Evolutionary conservation across 2,888 invertebrate species (phyloP), one percentile per base, ranked within the genome.

Genomic region (Hirtodrosophila histrioides): DNA sequence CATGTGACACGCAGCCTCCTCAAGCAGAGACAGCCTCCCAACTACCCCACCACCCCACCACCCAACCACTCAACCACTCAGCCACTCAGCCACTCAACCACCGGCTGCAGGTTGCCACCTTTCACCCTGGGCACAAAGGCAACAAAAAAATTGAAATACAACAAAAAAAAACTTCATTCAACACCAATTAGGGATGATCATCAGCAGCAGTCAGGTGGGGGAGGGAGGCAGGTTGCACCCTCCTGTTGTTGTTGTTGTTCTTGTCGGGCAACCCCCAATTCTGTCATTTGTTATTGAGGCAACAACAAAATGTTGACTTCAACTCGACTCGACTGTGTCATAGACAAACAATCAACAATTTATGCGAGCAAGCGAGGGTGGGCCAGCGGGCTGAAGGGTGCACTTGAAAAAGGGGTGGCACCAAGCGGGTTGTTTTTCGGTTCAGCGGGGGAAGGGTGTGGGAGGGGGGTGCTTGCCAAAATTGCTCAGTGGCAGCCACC

Each of bases 181-280:
- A 91, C 91, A 91, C 89, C 91, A 91, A 91, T 91, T 91, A 91
- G 91, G 90, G 89, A 89, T 91, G 91, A 91, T 90, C 87, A 90
- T 86, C 89, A 63, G 39, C 53, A 61, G 45, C 39, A 56, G 45
- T 23, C 46, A 33, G 72, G 63, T 56, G 56, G 45, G 51, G 37
- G 60, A 27, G 27, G 27, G 27, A 27, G 27, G 27, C 3, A 27
- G 54, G 46, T 55, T 41, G 41, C 17, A 35, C 33, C 46, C 36
- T 46, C 27, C 27, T 27, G 55, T 51, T 41, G 60, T 54, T 58
- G 71, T 77, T 72, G 63, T 69, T 72, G 74, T 82, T 77, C 77
- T 76, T 75, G 69, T 65, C 75, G 60, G 65, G 64, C 85, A 69
- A 82, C 82, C 83, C 87, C 69, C 82, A 54, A 17, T 74, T 61